phyloP scores from a whole-genome alignment of 1,140 invertebrate genomes.

The Tribolium madens region DNA sequence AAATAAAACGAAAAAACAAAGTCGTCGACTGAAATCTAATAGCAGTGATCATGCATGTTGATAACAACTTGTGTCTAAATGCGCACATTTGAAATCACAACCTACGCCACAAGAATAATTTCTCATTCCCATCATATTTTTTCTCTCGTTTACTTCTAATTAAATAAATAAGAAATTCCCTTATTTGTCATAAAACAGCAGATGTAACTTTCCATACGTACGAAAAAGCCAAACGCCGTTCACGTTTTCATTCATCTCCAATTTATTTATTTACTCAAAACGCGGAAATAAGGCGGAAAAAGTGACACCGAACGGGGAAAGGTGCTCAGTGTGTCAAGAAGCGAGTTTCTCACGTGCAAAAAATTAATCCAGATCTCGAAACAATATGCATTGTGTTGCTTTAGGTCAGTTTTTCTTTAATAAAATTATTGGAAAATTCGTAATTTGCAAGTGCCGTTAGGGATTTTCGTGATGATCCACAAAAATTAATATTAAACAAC shows the following conservation, averaged over 20 bases:
- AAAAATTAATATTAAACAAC: slow-evolving; percentile 26
- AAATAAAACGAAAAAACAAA: background rate
- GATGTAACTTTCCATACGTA: background rate
- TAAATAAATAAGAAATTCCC: background rate
- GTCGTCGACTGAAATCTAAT: background rate
- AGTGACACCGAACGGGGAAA: background rate
- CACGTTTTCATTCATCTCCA: background rate
- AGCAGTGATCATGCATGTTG: background rate
- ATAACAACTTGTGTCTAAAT: background rate
- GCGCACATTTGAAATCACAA: background rate
- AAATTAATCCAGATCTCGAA: background rate
- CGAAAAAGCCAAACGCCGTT: background rate
- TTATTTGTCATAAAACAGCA: background rate
- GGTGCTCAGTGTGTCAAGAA: background rate
- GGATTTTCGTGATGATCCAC: background rate
- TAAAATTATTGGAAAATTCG: background rate
- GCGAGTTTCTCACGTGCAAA: background rate
- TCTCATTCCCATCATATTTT: background rate
- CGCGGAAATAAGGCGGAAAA: background rate
- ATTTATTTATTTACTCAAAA: background rate
- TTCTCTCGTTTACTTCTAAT: background rate
- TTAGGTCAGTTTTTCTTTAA: too few species aligned
- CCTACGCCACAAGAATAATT: background rate
- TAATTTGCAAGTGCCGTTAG: slow-evolving; percentile 3
- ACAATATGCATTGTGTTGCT: too few species aligned